Base-by-base conservation (phyloP, 2,888 invertebrate species). In the Orthosia gracilis region DNA sequence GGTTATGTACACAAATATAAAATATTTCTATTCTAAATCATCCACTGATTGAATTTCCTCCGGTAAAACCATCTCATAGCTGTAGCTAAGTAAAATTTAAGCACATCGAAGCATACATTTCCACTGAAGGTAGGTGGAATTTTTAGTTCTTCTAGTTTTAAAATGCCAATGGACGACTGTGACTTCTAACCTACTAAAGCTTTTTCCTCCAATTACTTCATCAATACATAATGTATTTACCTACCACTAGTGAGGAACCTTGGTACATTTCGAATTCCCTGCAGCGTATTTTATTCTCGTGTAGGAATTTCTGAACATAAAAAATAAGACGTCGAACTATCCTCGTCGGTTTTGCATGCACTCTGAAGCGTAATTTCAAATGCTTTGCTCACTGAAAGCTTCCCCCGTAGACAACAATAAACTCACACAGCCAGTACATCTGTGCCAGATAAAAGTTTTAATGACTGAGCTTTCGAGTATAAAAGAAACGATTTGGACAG, bases 391-490 rank as follows among this genome's bases (percentile, higher is more conserved):
- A 89, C 85, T 88, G 85, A 89, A 90, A 91, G 88, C 90, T 88
- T 92, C 87, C 86, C 90, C 81, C 87, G 91, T 85, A 91, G 91
- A 82, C 89, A 91, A 89, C 94, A 91, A 91, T 92, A 90, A 91
- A 91, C 89, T 90, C 85, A 83, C 88, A 85, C 87, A 87, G 88
- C 88, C 84, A 91, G 89, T 92, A 93, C 91, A 92, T 92, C 90
- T 90, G 90, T 87, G 91, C 90, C 83, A 90, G 92, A 93, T 92
- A 92, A 93, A 94, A 94, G 89, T 93, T 94, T 94, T 93, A 94
- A 93, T 93, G 92, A 93, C 90, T 83, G 87, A 87, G 90, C 88
- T 91, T 88, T 89, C 88, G 88, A 90, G 89, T 88, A 90, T 92
- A 92, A 91, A 92, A 88, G 89, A 90, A 87, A 87, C 89, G 89